A percentile compares a stretch with the other conserved stretches of the same genome.
Conservation (phyloP, 2,888 invertebrate genomes). For the Oligia latruncula region DNA sequence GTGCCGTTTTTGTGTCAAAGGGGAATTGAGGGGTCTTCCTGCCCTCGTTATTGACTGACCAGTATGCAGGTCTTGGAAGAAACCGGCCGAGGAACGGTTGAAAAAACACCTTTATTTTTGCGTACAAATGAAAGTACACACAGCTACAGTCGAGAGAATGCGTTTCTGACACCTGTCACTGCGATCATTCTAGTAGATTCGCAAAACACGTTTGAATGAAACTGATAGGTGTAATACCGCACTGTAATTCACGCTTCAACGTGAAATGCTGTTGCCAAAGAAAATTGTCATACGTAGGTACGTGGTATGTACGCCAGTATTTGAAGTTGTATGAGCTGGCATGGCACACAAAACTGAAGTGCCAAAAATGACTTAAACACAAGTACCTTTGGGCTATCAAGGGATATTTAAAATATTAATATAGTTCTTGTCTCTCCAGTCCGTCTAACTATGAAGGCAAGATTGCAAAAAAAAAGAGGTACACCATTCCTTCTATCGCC, state of each 20-base stretch:
- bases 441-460: background rate
- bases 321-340: too few species aligned
- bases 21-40: background rate
- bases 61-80: background rate
- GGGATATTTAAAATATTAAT: background rate
- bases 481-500: background rate
- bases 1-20: conserved; percentile 40
- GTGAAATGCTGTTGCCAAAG: background rate
- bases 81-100: fast-evolving
- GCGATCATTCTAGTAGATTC: too few species aligned
- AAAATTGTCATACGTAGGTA: background rate
- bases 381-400: background rate
- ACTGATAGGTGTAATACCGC: too few species aligned
- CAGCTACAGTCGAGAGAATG: background rate
- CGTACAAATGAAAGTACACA: background rate
- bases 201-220: too few species aligned
- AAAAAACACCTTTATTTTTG: background rate
- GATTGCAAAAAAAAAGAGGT: background rate
- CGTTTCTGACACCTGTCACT: too few species aligned
- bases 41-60: background rate
- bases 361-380: background rate
- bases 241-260: background rate
- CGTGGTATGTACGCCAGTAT: too few species aligned
- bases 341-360: background rate
- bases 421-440: background rate